Percentiles rank a stretch among this genome's conserved stretches.
phyloP scores from a whole-genome alignment of 2,888 invertebrate genomes.

The Torymus tubicola region DNA sequence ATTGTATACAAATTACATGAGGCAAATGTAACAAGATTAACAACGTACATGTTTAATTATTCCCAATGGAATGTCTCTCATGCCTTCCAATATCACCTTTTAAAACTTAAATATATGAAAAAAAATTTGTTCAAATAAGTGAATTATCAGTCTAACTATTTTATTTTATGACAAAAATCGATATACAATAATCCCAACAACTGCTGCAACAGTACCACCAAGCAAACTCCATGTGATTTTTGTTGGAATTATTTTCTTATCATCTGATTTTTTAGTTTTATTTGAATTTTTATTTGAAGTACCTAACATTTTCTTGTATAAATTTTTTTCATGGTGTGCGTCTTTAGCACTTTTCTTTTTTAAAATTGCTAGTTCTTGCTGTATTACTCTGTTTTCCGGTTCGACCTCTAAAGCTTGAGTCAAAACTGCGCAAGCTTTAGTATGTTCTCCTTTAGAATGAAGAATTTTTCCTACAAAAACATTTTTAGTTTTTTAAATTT shows the following conservation, averaged over 20 bases:
- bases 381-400: constrained; percentile 81
- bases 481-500: not conserved
- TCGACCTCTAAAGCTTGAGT: constrained; percentile 81
- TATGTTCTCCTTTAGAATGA: constrained; percentile 83
- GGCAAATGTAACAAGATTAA: constrained; percentile 57
- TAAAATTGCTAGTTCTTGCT: constrained; percentile 79
- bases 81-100: constrained; percentile 22
- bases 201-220: constrained; percentile 82
- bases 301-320: constrained; percentile 84
- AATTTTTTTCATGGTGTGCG: constrained; percentile 80
- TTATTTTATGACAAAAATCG: constrained; percentile 78
- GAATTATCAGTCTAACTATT: constrained; percentile 29
- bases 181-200: constrained; percentile 86
- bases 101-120: constrained; percentile 18
- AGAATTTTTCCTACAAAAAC: constrained; percentile 78
- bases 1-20: constrained; percentile 56
- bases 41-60: constrained; percentile 47
- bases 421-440: constrained; percentile 83
- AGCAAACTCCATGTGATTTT: constrained; percentile 83
- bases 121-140: constrained; percentile 46
- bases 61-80: constrained; percentile 54
- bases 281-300: constrained; percentile 59
- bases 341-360: constrained; percentile 80
- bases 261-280: constrained; percentile 55
- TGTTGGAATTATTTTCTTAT: constrained; percentile 68